Evolutionary conservation across 2,113 vertebrate species (phyloP), one percentile per base, ranked within the genome.

Genomic region (Tachysurus vachellii): DNA sequence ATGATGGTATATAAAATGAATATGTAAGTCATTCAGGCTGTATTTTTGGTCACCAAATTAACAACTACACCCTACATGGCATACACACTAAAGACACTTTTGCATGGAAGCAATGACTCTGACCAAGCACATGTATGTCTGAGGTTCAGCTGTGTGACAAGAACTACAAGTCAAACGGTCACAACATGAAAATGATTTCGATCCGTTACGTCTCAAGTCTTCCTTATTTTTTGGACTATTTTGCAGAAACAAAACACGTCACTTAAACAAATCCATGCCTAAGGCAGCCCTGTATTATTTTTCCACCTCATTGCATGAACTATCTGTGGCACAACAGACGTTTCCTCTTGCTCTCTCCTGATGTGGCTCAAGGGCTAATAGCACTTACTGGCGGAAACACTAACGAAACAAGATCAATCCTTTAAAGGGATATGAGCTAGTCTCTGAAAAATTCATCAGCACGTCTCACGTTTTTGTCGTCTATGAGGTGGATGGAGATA

Each of bases 311-410:
- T 2, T 8, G 66, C 28, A 56, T 26, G 82, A 84, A 61, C 31
- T 61, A 61, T 42, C 79, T 79, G n/a, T 54, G 75, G 50, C 59
- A 47, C 16, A 31, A 47, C 82, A 61, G 82, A 85, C 47, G 26
- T 36, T 64, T 79, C 36, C 73, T 42, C n/a, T 79, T 62, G 71
- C 86, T 44, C 68, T 61, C 50, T 87, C 54, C n/a, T 66, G 70
- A 82, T 4, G 42, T 75, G n/a, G 68, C 73, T 77, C 44, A 79
- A 50, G 44, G 84, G 57, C 61, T 80, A 80, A 86, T 70, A 80
- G 76, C 76, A 68, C 62, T 68, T 86, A 62, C 75, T 56, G 85
- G 73, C 19, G 61, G 76, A 86, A 68, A 83, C 56, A 83, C 81
- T 85, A 75, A 85, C n/a, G n/a, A 75, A 31, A 77, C 81, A 82